Base-by-base conservation (phyloP, 2,888 invertebrate genomes). In the Calliphora vomitoria region DNA sequence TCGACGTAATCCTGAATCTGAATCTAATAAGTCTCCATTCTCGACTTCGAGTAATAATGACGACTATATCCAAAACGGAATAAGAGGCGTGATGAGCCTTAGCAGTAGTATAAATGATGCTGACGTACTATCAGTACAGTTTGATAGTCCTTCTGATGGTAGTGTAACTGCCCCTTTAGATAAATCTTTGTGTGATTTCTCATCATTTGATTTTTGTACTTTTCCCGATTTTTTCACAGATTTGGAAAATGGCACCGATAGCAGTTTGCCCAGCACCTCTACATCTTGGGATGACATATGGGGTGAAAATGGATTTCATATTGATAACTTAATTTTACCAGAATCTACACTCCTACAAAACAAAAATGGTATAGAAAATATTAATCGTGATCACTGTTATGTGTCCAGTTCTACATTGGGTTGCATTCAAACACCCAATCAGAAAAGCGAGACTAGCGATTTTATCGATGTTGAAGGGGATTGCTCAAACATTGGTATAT, bases 401-500 rank as follows among this genome's bases (percentile, higher is more conserved):
- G 89, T 90, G 18, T 71, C 83, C 35, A 66, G 58, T 38, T n/a
- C 69, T 25, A n/a, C 47, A 18, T 20, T 44, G n/a, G 50, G 3
- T 11, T 38, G 1, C 3, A 3, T 31, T n/a, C 18, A 44, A 60
- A 35, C 47, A 41, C 31, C 44, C 6, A 31, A 58, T 18, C 18
- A 35, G 25, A 68, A 35, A 20, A 35, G 15, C 20, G 47, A 72
- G 2, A 20, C 8, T 20, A 41, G 20, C 31, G 35, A 60, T 44
- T 31, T 11, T 13, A 71, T 74, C 2, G 68, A 82, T 50, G 25
- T 55, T 55, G 74, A 41, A 35, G 95, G 95, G 18, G 94, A 95
- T 20, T 95, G 95, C 90, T 92, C 95, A 15, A 95, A 95, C 90
- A 53, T 95, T 0, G 90, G 95, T 85, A 95, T 95, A 90, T 95